Evolutionary conservation across 2,888 invertebrate genomes (phyloP).

Genomic region (Xylota sylvarum): DNA sequence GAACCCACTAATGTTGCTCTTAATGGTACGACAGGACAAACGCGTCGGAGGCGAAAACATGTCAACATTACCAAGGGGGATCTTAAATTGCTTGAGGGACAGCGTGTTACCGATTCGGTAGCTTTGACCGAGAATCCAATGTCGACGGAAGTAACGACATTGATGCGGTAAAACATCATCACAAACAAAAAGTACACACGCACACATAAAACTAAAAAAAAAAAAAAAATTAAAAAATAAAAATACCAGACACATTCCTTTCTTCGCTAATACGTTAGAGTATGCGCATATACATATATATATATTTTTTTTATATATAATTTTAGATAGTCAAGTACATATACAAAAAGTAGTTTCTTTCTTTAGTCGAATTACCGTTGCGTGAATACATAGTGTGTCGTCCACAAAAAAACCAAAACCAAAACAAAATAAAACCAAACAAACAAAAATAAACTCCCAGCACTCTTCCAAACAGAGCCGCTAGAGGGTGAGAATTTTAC

Average conservation of each 20-base stretch:
- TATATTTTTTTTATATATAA: constrained; percentile 7
- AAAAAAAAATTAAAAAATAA: background rate
- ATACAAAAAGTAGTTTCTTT: constrained; percentile 42
- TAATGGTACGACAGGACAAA: constrained; percentile 83
- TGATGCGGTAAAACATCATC: constrained; percentile 82
- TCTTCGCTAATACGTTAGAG: constrained; percentile 48
- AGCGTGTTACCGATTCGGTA: constrained; percentile 82
- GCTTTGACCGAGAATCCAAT: constrained; percentile 83
- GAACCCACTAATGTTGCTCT: constrained; percentile 84
- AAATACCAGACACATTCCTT: constrained; percentile 46
- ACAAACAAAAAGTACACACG: constrained; percentile 34
- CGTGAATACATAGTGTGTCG: constrained; percentile 39
- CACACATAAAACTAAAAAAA: constrained; percentile 31
- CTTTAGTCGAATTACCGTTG: constrained; percentile 42
- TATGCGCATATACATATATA: constrained; percentile 38
- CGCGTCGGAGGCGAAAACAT: constrained; percentile 82
- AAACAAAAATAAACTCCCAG: background rate
- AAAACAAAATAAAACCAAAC: no score
- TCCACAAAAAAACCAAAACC: background rate
- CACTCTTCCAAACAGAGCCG: constrained; percentile 17
- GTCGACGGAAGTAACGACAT: constrained; percentile 82
- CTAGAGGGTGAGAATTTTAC: constrained; percentile 48
- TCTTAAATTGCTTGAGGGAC: constrained; percentile 81
- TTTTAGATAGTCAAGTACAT: constrained; percentile 32
- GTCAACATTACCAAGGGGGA: constrained; percentile 82